Evolutionary conservation across 1,140 invertebrate genomes (phyloP), one percentile per base, ranked within the genome.

Genomic region (Cryptotermes secundus): DNA sequence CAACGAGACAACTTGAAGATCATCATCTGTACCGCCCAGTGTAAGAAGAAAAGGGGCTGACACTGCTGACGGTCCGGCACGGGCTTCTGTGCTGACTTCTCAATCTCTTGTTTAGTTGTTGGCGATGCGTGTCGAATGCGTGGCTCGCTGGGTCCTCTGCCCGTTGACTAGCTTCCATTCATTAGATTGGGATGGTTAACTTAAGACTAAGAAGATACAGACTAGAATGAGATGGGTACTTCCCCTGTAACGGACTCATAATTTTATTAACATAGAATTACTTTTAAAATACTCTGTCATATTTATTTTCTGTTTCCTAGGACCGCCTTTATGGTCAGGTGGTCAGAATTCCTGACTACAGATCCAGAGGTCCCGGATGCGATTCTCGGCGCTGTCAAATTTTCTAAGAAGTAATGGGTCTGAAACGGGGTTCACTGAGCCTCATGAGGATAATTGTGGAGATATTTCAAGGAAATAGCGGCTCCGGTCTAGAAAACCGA

Each of bases 91-190:
- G 59, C 59, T 72, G 59, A 72, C 31, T 72, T 9, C 59, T 72
- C 59, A 72, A 72, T 72, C 59, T 72, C 26, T 72, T 72, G 59
- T 72, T 72, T 31, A n/a, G 59, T n/a, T 72, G 59, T 72, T 72
- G 26, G 26, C 31, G 59, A 31, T n/a, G 59, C 59, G 59, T 14
- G 14, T 72, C 59, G 9, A 72, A 72, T 72, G 59, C 16, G 14
- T 31, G 59, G 59, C 26, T 14, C 59, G 26, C 31, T 31, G 6
- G n/a, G 31, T 72, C 59, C 59, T 31, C n/a, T 6, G 26, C 26
- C 31, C 59, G 26, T 7, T n/a, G 59, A 26, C 59, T n/a, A 26
- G 59, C n/a, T 72, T 31, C 59, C 59, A 72, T 72, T 72, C 59
- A 72, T 72, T 72, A 72, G 59, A 72, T 31, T 3, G n/a, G 26